These are phyloP conservation scores for Platyura marginata DNA, from an alignment of 1,140 invertebrate species.

Conservation along the genomic window DNA sequence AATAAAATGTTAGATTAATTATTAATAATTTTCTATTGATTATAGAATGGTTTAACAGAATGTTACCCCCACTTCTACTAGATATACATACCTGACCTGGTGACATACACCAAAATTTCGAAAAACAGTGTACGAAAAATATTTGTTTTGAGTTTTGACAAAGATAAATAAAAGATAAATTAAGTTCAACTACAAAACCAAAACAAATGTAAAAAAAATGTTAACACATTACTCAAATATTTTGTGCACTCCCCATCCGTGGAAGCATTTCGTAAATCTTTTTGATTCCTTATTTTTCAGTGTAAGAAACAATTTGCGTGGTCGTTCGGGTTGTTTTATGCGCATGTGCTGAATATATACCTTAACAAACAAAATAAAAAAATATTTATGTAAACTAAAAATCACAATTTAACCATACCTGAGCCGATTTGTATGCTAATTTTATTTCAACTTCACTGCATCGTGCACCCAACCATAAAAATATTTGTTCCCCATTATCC, in stretches of 20 bases:
- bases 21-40: too few species aligned
- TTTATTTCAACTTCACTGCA: constrained; percentile 99
- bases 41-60: too few species aligned
- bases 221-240: background rate
- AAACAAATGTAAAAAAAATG: too few species aligned
- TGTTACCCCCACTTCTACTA: too few species aligned
- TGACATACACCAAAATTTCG: too few species aligned
- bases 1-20: too few species aligned
- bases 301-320: constrained; percentile 86
- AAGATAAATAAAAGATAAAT: too few species aligned
- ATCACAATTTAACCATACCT: constrained; percentile 36
- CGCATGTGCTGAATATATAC: constrained; percentile 96
- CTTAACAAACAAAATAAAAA: constrained; percentile 24
- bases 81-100: too few species aligned
- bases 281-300: constrained; percentile 92
- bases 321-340: constrained; percentile 82
- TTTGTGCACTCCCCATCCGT: constrained; percentile 62
- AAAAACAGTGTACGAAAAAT: too few species aligned
- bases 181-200: too few species aligned
- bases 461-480: constrained; percentile 90
- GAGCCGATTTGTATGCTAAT: constrained; percentile 93
- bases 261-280: constrained; percentile 95
- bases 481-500: constrained; percentile 95
- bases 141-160: too few species aligned
- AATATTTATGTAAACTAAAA: background rate